phyloP scores from a whole-genome alignment of 2,888 invertebrate species.

The Drosophila mimica region DNA sequence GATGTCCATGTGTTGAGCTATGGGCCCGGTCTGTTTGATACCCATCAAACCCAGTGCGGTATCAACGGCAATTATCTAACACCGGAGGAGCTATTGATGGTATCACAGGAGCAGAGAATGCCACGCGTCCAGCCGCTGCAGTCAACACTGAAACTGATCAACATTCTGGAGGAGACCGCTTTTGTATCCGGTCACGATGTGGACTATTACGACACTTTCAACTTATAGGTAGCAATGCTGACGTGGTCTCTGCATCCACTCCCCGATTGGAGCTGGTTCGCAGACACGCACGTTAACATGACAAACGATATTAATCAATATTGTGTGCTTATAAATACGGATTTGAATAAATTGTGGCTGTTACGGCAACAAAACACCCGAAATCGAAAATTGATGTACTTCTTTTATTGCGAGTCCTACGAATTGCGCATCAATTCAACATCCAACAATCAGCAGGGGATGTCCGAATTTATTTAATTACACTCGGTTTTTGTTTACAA shows the following conservation, averaged over 20 bases:
- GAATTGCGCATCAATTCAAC: background rate
- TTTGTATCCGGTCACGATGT: slow-evolving; percentile 84
- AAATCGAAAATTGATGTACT: slow-evolving; percentile 31
- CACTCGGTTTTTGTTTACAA: too few species aligned
- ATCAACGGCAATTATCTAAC: slow-evolving; percentile 76
- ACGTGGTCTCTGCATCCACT: slow-evolving; percentile 53
- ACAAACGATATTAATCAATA: slow-evolving; percentile 33
- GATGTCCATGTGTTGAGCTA: slow-evolving; percentile 79
- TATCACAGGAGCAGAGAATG: slow-evolving; percentile 44
- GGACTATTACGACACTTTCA: slow-evolving; percentile 82
- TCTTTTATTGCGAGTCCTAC: background rate
- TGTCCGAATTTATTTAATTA: too few species aligned
- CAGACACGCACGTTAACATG: slow-evolving; percentile 26
- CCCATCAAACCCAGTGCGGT: slow-evolving; percentile 72
- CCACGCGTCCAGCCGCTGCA: slow-evolving; percentile 72
- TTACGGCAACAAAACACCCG: slow-evolving; percentile 32
- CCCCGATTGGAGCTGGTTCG: slow-evolving; percentile 27
- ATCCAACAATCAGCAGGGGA: background rate
- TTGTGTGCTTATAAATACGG: slow-evolving; percentile 30
- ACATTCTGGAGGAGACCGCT: slow-evolving; percentile 80
- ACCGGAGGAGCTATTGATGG: slow-evolving; percentile 58
- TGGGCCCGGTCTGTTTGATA: slow-evolving; percentile 75
- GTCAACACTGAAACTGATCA: slow-evolving; percentile 78
- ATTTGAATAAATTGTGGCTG: slow-evolving; percentile 60
- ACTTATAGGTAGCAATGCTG: slow-evolving; percentile 78